These are phyloP conservation scores for Stegodyphus dumicola DNA, from an alignment of 1,140 invertebrate genomes.

Conservation along the genomic window DNA sequence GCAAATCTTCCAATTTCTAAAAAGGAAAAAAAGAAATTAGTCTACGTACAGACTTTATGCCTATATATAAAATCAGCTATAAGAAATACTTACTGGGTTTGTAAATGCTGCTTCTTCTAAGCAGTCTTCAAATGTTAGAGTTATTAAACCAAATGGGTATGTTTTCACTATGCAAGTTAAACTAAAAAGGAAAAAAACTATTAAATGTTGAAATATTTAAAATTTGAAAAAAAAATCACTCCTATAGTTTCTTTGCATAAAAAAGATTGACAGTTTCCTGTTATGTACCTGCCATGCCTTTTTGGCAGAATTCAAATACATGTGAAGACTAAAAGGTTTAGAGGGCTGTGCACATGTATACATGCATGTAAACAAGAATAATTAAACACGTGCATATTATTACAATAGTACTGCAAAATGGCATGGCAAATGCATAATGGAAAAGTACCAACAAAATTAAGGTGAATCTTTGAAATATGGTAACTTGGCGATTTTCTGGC, in stretches of 20 bases:
- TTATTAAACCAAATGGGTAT: conserved; percentile 42
- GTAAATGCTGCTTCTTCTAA: conserved; percentile 12
- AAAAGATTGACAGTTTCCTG: too few species aligned
- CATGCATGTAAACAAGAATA: too few species aligned
- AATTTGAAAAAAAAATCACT: too few species aligned
- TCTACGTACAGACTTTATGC: neutral
- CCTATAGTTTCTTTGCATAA: too few species aligned
- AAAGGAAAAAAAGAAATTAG: conserved; percentile 15
- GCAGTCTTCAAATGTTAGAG: conserved; percentile 53
- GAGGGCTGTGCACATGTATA: too few species aligned
- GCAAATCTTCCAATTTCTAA: conserved; percentile 54
- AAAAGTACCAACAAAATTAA: too few species aligned
- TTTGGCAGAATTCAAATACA: too few species aligned
- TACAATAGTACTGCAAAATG: neutral
- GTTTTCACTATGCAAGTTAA: conserved; percentile 35
- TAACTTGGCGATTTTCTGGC: too few species aligned
- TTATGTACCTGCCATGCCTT: too few species aligned
- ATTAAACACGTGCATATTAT: neutral
- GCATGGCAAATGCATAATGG: too few species aligned
- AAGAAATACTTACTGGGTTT: conserved; percentile 37
- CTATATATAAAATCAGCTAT: neutral
- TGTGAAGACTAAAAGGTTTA: too few species aligned
- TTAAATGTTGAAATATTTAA: neutral
- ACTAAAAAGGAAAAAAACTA: conserved; percentile 23
- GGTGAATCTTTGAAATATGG: too few species aligned